A percentile compares a stretch with the other conserved stretches of the same genome.
Conservation (phyloP, 2,113 vertebrate species). For the Microcebus ravelobensis region DNA sequence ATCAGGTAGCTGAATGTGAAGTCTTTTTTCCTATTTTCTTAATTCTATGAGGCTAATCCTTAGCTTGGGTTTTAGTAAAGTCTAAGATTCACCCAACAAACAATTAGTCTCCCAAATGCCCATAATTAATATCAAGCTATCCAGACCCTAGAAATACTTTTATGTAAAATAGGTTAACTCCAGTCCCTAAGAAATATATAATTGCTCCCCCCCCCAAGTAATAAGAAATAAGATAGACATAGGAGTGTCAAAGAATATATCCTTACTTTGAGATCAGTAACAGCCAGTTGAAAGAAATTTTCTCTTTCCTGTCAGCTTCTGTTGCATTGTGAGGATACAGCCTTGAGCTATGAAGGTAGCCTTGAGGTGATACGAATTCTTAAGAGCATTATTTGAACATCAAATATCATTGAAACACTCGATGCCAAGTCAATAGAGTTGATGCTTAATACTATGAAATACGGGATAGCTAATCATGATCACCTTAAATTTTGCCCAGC, state of each 20-base stretch:
- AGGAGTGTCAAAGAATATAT: neutral
- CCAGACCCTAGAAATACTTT: neutral
- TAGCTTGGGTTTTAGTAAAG: neutral
- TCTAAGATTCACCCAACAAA: neutral
- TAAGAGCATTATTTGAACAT: conserved; percentile 11
- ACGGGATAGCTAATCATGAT: neutral
- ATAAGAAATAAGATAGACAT: neutral
- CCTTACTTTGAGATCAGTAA: conserved; percentile 7
- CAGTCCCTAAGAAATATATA: neutral
- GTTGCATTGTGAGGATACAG: neutral
- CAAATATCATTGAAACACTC: neutral
- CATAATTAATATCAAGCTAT: neutral
- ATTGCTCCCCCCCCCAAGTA: neutral
- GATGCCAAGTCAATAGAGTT: neutral
- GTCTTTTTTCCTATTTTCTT: neutral
- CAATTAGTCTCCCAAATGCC: neutral
- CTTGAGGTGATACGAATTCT: neutral
- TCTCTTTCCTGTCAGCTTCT: neutral
- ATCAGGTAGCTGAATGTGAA: neutral
- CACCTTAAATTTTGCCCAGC: neutral
- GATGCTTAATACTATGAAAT: neutral
- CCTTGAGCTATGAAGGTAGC: neutral
- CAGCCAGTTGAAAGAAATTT: neutral
- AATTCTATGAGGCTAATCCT: neutral
- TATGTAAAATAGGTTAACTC: neutral